These are phyloP conservation scores for Strigamia maritima DNA, from an alignment of 2,888 invertebrate species.

Conservation along the genomic window DNA sequence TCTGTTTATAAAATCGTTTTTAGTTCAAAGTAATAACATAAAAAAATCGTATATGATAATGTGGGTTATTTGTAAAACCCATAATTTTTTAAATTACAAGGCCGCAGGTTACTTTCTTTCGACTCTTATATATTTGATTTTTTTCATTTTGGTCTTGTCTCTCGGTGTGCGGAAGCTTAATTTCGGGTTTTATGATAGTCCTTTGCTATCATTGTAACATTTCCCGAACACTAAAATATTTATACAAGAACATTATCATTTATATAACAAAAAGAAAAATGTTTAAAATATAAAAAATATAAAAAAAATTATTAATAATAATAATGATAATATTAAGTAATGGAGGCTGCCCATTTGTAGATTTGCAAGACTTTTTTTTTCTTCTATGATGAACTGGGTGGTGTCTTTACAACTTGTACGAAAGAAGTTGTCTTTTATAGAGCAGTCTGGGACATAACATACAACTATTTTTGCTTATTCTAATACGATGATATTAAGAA, in stretches of 20 bases:
- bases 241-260: conserved; percentile 40
- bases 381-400: conserved; percentile 22
- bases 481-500: not conserved
- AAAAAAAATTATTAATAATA: conserved; percentile 12
- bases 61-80: conserved; percentile 3
- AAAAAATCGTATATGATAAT: not conserved
- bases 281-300: conserved; percentile 28
- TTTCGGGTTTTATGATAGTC: conserved; percentile 25
- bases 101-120: not conserved
- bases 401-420: conserved; percentile 31
- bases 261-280: conserved; percentile 35
- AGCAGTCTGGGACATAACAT: conserved; percentile 35
- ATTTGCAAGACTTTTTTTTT: conserved; percentile 38
- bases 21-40: not conserved
- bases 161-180: not conserved
- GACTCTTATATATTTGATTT: not conserved
- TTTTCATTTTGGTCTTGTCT: conserved; percentile 26
- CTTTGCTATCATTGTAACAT: conserved; percentile 39
- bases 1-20: not conserved
- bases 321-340: not conserved
- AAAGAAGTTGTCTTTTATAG: conserved; percentile 35
- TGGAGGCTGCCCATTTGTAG: conserved; percentile 37
- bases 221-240: conserved; percentile 39
- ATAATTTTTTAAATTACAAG: not conserved
- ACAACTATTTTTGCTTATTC: conserved; percentile 41